Percentiles rank a stretch among this genome's conserved stretches.
These are phyloP conservation scores for Galago senegalensis DNA, from an alignment of 2,797 vertebrate genomes.

Conservation along the genomic window DNA sequence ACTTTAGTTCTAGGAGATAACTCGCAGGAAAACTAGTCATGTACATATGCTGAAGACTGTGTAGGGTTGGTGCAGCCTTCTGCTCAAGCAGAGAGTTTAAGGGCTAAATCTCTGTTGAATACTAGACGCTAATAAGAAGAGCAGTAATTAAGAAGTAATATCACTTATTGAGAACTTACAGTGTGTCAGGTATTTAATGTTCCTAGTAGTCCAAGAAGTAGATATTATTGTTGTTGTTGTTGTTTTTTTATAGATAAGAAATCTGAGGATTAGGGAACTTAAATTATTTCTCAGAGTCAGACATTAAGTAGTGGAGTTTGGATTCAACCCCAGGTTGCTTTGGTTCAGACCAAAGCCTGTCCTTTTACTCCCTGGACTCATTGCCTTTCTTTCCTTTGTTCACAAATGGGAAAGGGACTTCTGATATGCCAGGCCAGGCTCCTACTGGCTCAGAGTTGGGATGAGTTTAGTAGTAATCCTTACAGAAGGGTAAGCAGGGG, in stretches of 20 bases:
- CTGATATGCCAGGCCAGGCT: neutral
- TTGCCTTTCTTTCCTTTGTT: neutral
- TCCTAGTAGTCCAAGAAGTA: neutral
- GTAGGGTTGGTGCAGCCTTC: neutral
- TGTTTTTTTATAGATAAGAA: neutral
- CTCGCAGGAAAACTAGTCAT: neutral
- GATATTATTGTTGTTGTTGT: neutral
- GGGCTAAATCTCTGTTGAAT: neutral
- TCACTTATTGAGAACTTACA: neutral
- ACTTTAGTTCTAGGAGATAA: neutral
- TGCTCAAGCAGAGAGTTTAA: neutral
- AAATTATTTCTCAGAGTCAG: conserved; percentile 21
- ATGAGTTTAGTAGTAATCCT: neutral
- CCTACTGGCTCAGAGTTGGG: neutral
- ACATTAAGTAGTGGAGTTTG: neutral
- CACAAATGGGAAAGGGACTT: neutral
- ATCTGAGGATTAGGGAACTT: neutral
- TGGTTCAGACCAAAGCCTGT: neutral
- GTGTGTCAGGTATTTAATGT: neutral
- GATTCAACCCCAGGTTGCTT: neutral
- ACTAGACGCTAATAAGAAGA: neutral
- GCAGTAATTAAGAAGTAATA: neutral
- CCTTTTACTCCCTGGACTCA: neutral
- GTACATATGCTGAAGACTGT: neutral
- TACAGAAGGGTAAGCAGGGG: neutral